phyloP scores from a whole-genome alignment of 2,113 vertebrate species.

The Ochotona curzoniae region DNA sequence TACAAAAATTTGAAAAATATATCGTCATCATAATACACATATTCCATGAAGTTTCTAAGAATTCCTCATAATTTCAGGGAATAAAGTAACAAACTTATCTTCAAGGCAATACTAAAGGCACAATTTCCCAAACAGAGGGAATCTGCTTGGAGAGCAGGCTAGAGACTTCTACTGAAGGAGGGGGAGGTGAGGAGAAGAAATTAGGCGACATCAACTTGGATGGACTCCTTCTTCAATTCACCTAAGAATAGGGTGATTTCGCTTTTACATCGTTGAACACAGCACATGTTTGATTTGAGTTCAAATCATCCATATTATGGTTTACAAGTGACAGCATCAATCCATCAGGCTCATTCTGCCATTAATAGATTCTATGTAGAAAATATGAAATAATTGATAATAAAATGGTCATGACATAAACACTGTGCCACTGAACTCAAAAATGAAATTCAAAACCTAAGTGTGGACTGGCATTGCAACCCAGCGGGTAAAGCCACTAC shows the following conservation, averaged over 20 bases:
- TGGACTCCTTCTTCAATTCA: slow-evolving; percentile 12
- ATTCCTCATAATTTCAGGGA: slow-evolving; percentile 6
- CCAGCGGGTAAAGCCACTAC: no score
- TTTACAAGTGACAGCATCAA: slow-evolving; percentile 23
- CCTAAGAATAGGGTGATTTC: slow-evolving; percentile 29
- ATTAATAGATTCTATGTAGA: neutral
- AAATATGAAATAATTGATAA: slow-evolving; percentile 38
- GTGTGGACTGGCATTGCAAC: no score
- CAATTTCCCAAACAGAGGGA: neutral
- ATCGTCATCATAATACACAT: no score
- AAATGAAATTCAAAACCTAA: neutral
- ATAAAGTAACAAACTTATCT: slow-evolving; percentile 41
- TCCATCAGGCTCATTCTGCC: slow-evolving; percentile 14
- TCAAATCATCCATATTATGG: slow-evolving; percentile 4
- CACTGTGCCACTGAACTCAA: neutral
- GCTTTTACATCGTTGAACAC: slow-evolving; percentile 32
- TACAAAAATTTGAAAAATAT: no score
- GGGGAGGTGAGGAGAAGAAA: neutral
- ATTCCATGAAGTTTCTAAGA: no score
- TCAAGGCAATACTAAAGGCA: slow-evolving; percentile 13
- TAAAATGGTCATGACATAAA: slow-evolving; percentile 40
- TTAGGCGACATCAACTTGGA: neutral
- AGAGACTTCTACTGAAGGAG: neutral
- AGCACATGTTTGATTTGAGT: slow-evolving; percentile 10
- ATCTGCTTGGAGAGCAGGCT: neutral